Evolutionary conservation across 2,888 invertebrate species (phyloP), one percentile per base, ranked within the genome.

Genomic region (Drosophila multiciliata): DNA sequence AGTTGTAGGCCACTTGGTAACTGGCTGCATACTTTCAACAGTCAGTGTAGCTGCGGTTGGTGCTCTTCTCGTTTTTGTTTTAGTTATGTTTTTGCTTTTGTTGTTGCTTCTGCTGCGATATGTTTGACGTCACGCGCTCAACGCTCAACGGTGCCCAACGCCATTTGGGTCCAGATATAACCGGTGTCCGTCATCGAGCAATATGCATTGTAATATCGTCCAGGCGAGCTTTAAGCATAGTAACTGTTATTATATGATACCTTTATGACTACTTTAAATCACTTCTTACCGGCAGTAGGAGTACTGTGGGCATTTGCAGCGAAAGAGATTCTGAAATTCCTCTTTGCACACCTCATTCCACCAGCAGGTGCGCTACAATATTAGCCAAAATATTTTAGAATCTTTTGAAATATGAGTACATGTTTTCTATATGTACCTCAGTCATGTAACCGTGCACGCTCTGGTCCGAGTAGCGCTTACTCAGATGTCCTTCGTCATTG

Each of bases 281-380:
- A 8, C 1, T 4, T 23, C 84, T 71, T 68, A 93, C 82, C 97
- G 94, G 93, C 98, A 98, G 92, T 96, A 98, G 0, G 97, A 97
- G 96, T 96, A 97, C 73, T 96, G 95, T 1, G 98, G 98, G 89
- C 98, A 98, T 90, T 96, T 96, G 93, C 98, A 98, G 71, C 97
- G 95, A 93, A 98, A 98, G 82, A 96, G 94, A 80, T 95, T 96
- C 93, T 97, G 97, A 91, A 98, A 98, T 93, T 98, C 98, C 92
- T 97, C 97, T 91, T 98, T 98, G 94, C 98, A 98, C 23, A 97
- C 96, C 94, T 98, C 98, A 92, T 97, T 98, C 97, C 97, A 97
- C 97, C 97, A 98, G 93, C 98, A 98, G 59, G 97, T 97, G 92
- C 98, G 95, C 98, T 97, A 92, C 58, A 94, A 93, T 26, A 17